phyloP scores from a whole-genome alignment of 2,888 invertebrate genomes.

The Drymonia ruficornis region DNA sequence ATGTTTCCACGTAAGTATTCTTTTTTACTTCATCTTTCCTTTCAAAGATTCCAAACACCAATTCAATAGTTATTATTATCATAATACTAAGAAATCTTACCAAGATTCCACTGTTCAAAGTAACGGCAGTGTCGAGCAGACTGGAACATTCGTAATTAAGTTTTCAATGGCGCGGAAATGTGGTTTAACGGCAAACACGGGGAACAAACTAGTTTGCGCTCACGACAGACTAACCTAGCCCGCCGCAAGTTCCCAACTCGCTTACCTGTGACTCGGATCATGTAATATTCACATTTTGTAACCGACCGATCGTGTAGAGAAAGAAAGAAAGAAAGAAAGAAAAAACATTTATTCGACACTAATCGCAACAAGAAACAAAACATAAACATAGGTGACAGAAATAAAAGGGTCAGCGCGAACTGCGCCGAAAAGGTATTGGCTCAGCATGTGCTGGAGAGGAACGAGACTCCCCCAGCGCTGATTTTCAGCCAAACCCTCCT shows the following conservation, averaged over 20 bases:
- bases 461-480: no score
- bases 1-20: no score
- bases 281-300: constrained; percentile 54
- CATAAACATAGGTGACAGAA: no score
- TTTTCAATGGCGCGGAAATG: constrained; percentile 70
- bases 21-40: no score
- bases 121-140: constrained; percentile 33
- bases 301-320: constrained; percentile 1
- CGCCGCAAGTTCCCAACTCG: constrained; percentile 38
- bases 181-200: constrained; percentile 63
- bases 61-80: background rate
- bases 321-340: no score
- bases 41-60: no score
- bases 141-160: constrained; percentile 62
- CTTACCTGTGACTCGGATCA: constrained; percentile 41
- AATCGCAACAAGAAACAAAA: no score
- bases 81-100: background rate
- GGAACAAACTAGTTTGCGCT: constrained; percentile 40
- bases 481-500: no score
- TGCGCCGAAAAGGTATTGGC: no score
- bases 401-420: no score
- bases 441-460: no score
- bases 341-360: no score
- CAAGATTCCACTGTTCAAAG: constrained; percentile 20
- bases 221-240: constrained; percentile 26